These are phyloP conservation scores for Acanthiza pusilla DNA, from an alignment of 2,797 vertebrate species.

Conservation along the genomic window DNA sequence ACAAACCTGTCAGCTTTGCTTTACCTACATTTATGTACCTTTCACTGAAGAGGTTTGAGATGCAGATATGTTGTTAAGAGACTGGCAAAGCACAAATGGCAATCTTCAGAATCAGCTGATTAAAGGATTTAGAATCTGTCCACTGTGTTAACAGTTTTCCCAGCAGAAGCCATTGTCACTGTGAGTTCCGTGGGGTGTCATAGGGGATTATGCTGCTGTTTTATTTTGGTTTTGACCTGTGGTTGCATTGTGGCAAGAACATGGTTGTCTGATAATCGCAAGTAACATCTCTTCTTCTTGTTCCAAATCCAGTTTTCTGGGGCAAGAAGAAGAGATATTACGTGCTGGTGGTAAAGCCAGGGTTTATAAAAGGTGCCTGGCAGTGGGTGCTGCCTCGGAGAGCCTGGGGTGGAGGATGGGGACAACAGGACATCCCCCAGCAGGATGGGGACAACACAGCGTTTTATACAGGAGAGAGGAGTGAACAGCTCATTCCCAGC, in stretches of 20 bases:
- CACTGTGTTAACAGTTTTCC: background rate
- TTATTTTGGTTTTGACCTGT: background rate
- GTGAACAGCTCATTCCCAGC: background rate
- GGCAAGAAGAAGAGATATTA: too few relatives aligned
- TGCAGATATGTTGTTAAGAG: background rate
- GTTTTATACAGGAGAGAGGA: background rate
- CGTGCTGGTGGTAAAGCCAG: background rate
- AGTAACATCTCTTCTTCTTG: background rate
- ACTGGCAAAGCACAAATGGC: background rate
- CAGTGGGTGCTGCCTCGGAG: background rate
- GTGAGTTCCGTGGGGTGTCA: background rate
- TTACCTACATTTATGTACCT: background rate
- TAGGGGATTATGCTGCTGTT: background rate
- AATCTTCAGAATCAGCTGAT: background rate
- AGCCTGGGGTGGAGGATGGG: background rate
- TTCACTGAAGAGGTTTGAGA: background rate
- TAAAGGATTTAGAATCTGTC: background rate
- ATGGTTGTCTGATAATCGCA: background rate
- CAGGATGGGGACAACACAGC: fast-evolving
- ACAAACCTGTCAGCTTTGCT: background rate
- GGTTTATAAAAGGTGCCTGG: background rate
- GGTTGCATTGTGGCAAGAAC: background rate
- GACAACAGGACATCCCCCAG: fast-evolving
- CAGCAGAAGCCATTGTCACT: background rate
- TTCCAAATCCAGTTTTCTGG: background rate